These are phyloP conservation scores for Oreochromis spilurus DNA, from an alignment of 2,113 vertebrate genomes.

Conservation along the genomic window DNA sequence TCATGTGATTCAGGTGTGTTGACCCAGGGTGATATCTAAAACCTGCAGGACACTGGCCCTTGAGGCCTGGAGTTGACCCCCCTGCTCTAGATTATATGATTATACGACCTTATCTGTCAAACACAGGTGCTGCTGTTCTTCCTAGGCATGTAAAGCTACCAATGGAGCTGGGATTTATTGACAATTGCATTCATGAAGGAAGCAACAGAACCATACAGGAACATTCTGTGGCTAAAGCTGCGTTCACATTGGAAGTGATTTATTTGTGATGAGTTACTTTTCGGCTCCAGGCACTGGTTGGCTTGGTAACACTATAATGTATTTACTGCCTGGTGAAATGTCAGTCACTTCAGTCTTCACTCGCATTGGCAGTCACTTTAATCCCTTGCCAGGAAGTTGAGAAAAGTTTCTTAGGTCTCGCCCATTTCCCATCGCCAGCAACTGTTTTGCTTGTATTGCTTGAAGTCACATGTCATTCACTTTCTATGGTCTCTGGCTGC, in stretches of 20 bases:
- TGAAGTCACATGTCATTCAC: background rate
- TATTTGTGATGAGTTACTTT: background rate
- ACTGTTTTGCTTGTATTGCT: background rate
- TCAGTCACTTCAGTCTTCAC: background rate
- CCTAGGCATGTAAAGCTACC: background rate
- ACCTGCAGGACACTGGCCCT: background rate
- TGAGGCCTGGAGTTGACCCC: background rate
- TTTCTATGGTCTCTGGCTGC: background rate
- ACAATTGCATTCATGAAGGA: background rate
- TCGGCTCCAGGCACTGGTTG: background rate
- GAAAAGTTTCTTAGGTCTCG: background rate
- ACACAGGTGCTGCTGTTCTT: background rate
- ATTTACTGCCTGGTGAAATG: background rate
- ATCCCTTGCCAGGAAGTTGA: background rate
- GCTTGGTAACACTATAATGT: background rate
- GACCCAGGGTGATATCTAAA: background rate
- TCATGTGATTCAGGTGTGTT: background rate
- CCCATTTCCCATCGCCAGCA: background rate
- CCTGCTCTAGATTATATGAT: background rate
- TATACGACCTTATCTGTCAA: fast-evolving
- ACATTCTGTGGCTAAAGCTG: background rate
- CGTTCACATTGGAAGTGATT: background rate
- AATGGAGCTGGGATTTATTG: background rate
- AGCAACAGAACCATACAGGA: background rate
- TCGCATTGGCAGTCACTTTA: background rate